Evolutionary conservation across 2,888 invertebrate species (phyloP).

Genomic region (Helobdella robusta): DNA sequence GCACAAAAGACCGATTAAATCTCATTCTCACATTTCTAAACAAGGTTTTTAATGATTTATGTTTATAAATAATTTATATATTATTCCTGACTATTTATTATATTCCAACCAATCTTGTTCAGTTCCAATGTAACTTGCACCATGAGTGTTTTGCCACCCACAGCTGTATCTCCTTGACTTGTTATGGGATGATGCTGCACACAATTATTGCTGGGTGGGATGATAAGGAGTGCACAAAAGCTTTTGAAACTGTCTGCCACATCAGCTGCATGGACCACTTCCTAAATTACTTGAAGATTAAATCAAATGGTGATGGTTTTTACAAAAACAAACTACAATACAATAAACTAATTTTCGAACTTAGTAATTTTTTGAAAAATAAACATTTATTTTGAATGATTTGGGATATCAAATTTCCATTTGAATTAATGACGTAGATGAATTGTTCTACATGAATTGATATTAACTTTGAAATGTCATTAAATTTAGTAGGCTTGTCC

Average conservation of each 20-base stretch:
- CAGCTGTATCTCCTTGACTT: slow-evolving; percentile 41
- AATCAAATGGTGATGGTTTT: too few relatives aligned
- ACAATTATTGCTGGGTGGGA: slow-evolving; percentile 50
- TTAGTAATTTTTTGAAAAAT: not conserved
- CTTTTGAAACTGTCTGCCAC: slow-evolving; percentile 41
- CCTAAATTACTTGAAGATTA: slow-evolving; percentile 38
- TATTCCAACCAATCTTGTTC: not conserved
- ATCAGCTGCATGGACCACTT: slow-evolving; percentile 41
- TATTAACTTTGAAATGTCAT: not conserved
- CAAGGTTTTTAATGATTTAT: slow-evolving; percentile 38
- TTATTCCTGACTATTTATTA: not conserved
- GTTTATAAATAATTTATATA: not conserved
- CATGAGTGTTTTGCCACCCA: slow-evolving; percentile 39
- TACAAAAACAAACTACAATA: too few relatives aligned
- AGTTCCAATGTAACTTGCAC: slow-evolving; percentile 35
- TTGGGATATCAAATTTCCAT: too few relatives aligned
- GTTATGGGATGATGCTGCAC: slow-evolving; percentile 48
- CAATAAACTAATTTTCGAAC: too few relatives aligned
- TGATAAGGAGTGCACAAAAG: slow-evolving; percentile 46
- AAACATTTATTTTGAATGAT: not conserved
- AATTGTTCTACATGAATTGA: too few relatives aligned
- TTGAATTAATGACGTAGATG: too few relatives aligned
- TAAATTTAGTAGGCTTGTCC: slow-evolving; percentile 34
- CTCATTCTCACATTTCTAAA: slow-evolving; percentile 44
- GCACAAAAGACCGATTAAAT: slow-evolving; percentile 47